Evolutionary conservation across 2,888 invertebrate species (phyloP), one percentile per base, ranked within the genome.

Genomic region (Spisula subtruncata): DNA sequence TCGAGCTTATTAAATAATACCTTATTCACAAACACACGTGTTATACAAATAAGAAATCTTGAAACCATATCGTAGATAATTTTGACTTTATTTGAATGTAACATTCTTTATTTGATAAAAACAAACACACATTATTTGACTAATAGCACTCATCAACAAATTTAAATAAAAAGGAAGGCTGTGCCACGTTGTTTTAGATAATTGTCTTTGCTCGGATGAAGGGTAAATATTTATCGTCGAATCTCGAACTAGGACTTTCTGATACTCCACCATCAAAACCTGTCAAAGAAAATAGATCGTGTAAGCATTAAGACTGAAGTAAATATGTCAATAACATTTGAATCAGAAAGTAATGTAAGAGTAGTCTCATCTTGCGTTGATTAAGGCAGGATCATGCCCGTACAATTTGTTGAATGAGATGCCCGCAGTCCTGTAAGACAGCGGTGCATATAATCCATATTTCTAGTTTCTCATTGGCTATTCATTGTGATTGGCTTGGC

Each of bases 131-230:
- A 75, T 4, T 75, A 18, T 35, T 75, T 75, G 75, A 75, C 75
- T 75, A 75, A 75, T 75, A 75, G 75, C 75, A 75, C 75, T 75
- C 75, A 35, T 18, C 35, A 75, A 75, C 60, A 75, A 75, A 75
- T 75, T 16, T 75, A 35, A 48, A 81, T 81, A 81, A 81, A 81
- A 41, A 35, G 1, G 16, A 48, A 25, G 48, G 46, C 83, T 51
- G 83, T 83, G 54, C 20, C 56, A 71, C 14, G 29, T 54, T 20
- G 14, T 81, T 46, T 51, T 89, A 94, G 25, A 94, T 94, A 41
- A 94, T 92, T 14, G 92, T 89, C 35, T 92, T 92, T 14, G 92
- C 93, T 75, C 92, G 86, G 56, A 94, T 92, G 46, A 92, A 93
- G 4, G 94, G 94, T 60, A 93, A 48, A 86, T 91, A 89, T 79